Percentiles rank a stretch among this genome's conserved stretches.
These are phyloP conservation scores for Rhea pennata DNA, from an alignment of 2,113 vertebrate species.

Conservation along the genomic window DNA sequence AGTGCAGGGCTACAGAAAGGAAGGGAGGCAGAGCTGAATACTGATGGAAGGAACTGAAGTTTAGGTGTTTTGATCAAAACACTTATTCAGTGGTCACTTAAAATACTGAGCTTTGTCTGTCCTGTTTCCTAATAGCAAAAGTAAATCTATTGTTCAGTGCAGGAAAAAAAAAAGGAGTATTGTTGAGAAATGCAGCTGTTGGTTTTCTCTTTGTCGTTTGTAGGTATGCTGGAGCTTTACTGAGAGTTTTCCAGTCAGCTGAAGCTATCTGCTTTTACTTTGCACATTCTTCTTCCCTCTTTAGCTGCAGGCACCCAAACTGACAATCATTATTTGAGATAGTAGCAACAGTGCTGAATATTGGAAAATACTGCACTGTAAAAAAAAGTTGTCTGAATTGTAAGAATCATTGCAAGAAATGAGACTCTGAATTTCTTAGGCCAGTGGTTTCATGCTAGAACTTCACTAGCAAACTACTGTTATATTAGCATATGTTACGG, in stretches of 20 bases:
- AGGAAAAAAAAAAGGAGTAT: not conserved
- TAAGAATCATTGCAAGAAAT: not conserved
- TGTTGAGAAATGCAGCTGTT: not conserved
- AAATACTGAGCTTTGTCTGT: not conserved
- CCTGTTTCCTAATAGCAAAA: not conserved
- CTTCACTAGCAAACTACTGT: not conserved
- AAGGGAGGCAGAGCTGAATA: not conserved
- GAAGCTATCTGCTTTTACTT: not conserved
- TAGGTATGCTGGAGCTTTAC: not conserved
- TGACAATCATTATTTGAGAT: not conserved
- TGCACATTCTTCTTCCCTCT: not conserved
- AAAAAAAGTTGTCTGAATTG: not conserved
- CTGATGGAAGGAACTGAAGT: not conserved
- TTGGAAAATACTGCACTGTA: not conserved
- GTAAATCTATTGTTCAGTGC: not conserved
- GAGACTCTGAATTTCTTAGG: rapidly evolving
- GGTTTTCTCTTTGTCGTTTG: not conserved
- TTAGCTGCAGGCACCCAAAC: not conserved
- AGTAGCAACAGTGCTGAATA: not conserved
- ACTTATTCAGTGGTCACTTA: not conserved
- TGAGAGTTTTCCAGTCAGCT: not conserved
- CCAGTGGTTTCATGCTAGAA: not conserved
- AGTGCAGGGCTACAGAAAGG: not conserved
- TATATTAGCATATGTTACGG: not conserved
- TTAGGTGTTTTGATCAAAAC: not conserved